Evolutionary conservation across 2,113 vertebrate species (phyloP).

Genomic region (Tragelaphus strepsiceros): DNA sequence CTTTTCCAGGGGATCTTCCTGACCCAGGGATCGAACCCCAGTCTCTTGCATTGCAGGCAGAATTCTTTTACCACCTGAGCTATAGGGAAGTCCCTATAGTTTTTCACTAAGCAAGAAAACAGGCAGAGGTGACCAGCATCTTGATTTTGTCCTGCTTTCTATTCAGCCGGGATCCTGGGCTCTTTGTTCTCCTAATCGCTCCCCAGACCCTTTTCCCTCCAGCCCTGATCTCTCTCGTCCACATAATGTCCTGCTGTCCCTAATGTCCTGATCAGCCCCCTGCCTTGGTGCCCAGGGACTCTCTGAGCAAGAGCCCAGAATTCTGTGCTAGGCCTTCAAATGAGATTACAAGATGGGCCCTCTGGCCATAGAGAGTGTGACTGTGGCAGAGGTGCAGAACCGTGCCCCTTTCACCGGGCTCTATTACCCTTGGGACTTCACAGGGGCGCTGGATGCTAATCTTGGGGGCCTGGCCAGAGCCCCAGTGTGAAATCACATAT

Average conservation of each 20-base stretch:
- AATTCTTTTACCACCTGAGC: not conserved
- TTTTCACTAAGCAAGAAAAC: not conserved
- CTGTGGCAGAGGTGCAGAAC: not conserved
- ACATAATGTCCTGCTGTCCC: not conserved
- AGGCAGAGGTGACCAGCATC: not conserved
- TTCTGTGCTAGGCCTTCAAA: not conserved
- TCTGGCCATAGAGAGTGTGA: not conserved
- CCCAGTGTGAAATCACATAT: not conserved
- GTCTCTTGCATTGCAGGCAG: not conserved
- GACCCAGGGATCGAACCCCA: not conserved
- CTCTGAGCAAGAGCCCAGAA: not conserved
- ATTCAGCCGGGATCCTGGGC: not conserved
- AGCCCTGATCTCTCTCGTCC: not conserved
- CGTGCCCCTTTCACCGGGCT: not conserved
- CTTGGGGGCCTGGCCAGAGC: not conserved
- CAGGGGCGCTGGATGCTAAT: not conserved
- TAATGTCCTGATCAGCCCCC: not conserved
- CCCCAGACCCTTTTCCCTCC: not conserved
- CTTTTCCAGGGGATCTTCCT: not conserved
- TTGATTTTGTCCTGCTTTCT: not conserved
- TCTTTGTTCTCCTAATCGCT: not conserved
- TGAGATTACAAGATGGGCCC: not conserved
- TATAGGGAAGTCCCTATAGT: not conserved
- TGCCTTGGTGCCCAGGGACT: not conserved
- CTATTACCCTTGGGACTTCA: not conserved